Conservation (phyloP, 2,888 invertebrate genomes). For the Platycheirus rosarum region DNA sequence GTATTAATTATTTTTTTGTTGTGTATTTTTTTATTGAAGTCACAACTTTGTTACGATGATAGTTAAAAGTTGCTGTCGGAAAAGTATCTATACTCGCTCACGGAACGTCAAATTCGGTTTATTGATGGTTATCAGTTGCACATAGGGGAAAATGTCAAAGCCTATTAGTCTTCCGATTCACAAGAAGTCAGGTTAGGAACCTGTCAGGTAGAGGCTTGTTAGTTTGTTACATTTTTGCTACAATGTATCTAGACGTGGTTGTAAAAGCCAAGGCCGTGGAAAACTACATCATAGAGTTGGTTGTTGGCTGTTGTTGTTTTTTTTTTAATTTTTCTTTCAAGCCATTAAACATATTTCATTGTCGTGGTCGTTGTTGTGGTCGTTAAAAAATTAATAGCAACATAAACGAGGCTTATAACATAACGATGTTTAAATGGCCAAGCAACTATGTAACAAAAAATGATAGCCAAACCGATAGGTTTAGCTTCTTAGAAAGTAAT, state of each 20-base stretch:
- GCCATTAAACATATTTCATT: conserved; percentile 10
- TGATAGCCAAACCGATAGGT: neutral
- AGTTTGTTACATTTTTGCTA: conserved; percentile 12
- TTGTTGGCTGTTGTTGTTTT: too few relatives aligned
- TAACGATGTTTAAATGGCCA: neutral
- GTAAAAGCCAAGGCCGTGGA: conserved; percentile 1
- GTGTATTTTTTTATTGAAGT: neutral
- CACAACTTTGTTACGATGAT: conserved; percentile 5
- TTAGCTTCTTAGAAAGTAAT: conserved; percentile 17
- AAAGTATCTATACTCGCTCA: conserved; percentile 16
- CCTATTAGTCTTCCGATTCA: conserved; percentile 18
- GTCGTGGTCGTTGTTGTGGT: neutral
- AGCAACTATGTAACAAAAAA: conserved; percentile 16
- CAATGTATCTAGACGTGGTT: conserved; percentile 3
- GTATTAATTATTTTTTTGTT: conserved; percentile 47
- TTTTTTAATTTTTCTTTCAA: conserved; percentile 2
- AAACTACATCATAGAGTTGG: neutral
- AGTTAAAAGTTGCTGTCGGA: conserved; percentile 14
- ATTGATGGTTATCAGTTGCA: conserved; percentile 2
- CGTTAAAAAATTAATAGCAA: conserved; percentile 21
- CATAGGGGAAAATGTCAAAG: conserved; percentile 24
- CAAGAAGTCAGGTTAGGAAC: conserved; percentile 5
- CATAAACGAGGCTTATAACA: conserved; percentile 9
- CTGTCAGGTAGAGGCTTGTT: neutral
- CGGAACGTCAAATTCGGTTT: conserved; percentile 22